Conservation (phyloP, 2,797 vertebrate genomes). For the Ceyx erithaca region DNA sequence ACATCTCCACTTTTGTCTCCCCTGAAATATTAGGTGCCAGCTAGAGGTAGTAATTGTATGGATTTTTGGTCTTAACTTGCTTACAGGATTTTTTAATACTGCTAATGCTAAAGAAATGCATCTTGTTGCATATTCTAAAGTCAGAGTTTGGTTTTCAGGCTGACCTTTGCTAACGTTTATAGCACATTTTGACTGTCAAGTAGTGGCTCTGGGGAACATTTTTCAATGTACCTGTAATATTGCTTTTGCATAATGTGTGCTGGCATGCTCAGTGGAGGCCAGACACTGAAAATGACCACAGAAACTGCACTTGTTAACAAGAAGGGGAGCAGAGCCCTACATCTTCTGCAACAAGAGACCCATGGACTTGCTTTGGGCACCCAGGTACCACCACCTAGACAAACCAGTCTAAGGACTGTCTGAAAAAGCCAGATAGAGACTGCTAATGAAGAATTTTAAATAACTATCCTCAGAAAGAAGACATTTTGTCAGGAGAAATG, state of each 20-base stretch:
- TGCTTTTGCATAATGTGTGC: neutral
- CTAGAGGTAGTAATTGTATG: neutral
- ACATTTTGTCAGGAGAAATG: neutral
- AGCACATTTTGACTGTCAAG: neutral
- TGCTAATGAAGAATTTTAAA: neutral
- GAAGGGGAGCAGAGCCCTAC: neutral
- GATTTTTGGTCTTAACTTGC: neutral
- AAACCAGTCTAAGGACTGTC: neutral
- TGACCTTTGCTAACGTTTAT: neutral
- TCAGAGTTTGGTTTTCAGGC: neutral
- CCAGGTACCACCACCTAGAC: neutral
- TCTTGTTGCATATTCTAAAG: neutral
- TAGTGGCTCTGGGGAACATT: neutral
- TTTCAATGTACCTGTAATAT: neutral
- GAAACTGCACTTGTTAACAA: neutral
- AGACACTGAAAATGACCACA: neutral
- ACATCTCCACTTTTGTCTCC: neutral
- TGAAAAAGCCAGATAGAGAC: neutral
- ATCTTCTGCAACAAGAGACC: neutral
- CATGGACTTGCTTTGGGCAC: neutral
- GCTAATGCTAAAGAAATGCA: neutral
- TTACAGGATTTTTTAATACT: neutral
- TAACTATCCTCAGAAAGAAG: neutral
- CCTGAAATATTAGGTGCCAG: neutral
- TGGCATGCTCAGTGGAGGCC: neutral